phyloP scores from a whole-genome alignment of 2,797 vertebrate genomes.

The Sphenodon punctatus region DNA sequence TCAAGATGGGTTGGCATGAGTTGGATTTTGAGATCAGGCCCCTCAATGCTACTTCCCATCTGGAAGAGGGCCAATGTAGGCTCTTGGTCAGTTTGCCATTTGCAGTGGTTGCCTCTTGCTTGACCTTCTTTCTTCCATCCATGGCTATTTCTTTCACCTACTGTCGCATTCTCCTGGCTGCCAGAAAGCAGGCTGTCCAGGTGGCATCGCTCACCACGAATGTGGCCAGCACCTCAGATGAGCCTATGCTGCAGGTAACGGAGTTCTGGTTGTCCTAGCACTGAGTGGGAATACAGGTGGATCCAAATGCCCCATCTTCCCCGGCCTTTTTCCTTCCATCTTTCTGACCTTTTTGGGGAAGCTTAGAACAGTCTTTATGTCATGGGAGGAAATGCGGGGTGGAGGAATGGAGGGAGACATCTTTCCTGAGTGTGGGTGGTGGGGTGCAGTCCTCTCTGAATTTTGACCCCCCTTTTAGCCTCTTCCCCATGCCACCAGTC shows the following conservation, averaged over 20 bases:
- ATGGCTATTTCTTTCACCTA: slow-evolving; percentile 97
- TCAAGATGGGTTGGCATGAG: slow-evolving; percentile 95
- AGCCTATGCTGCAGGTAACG: slow-evolving; percentile 69
- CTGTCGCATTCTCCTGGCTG: slow-evolving; percentile 91
- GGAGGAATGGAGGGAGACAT: too few relatives aligned
- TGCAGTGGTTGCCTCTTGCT: slow-evolving; percentile 89
- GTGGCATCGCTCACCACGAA: slow-evolving; percentile 86
- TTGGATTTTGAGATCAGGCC: slow-evolving; percentile 69
- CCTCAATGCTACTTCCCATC: slow-evolving; percentile 57
- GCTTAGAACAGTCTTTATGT: too few relatives aligned
- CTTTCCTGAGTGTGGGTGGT: not conserved
- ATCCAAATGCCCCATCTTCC: too few relatives aligned
- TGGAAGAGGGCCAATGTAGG: slow-evolving; percentile 84
- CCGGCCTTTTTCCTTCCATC: too few relatives aligned
- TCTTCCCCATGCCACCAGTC: too few relatives aligned
- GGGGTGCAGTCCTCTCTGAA: not conserved
- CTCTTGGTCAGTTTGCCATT: slow-evolving; percentile 91
- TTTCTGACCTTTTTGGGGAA: too few relatives aligned
- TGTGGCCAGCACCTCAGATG: not conserved
- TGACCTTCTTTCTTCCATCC: slow-evolving; percentile 96
- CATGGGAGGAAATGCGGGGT: too few relatives aligned
- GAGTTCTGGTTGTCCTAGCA: not conserved
- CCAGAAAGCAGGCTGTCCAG: slow-evolving; percentile 89
- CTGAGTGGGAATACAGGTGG: too few relatives aligned
- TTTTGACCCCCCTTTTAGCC: too few relatives aligned